Base-by-base conservation (phyloP, 2,888 invertebrate species). In the Serrognathus titanus region DNA sequence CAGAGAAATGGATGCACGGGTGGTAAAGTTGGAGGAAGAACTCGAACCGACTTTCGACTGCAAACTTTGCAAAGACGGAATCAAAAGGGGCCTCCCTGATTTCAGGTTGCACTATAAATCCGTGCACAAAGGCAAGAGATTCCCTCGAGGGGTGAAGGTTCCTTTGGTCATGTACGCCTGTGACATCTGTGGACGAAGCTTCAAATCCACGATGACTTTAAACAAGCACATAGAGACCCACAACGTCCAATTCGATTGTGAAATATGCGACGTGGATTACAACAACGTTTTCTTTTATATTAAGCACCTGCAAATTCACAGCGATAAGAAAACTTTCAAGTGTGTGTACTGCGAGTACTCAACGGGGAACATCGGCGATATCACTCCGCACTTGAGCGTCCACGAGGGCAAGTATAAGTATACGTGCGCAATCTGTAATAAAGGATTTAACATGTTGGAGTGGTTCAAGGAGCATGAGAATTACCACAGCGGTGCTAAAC, bases 391-490 rank as follows among this genome's bases (percentile, higher is more conserved):
- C 54, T 57, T 74, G 0, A 71, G 75, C 49, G 78, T 75, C 0
- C 83, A 83, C 57, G 74, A 74, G 5, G 70, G 70, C 0, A 81
- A 79, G 0, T 74, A 70, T n/a, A 82, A 81, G 60, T 79, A 68
- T 57, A 73, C 73, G 0, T 83, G 83, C 57, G 78, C 78, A 51
- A 75, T 79, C 6, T 83, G 83, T 67, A 79, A 80, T 62, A 82
- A 82, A 68, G 81, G 81, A 11, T 83, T 83, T 60, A 80, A 80
- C 72, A 79, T 82, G 61, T 74, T 78, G 51, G 79, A 80, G 37
- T 82, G 82, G 75, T 82, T 81, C 57, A 77, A 80, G 65, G 83
- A 83, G 52, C 84, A 84, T 72, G 81, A 81, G 64, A 83, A 83
- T 67, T 82, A 80, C 36, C 83, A 83, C 72, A 73, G 71, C 0